Evolutionary conservation across 2,888 invertebrate genomes (phyloP).

Genomic region (Rhyacophila evoluta): DNA sequence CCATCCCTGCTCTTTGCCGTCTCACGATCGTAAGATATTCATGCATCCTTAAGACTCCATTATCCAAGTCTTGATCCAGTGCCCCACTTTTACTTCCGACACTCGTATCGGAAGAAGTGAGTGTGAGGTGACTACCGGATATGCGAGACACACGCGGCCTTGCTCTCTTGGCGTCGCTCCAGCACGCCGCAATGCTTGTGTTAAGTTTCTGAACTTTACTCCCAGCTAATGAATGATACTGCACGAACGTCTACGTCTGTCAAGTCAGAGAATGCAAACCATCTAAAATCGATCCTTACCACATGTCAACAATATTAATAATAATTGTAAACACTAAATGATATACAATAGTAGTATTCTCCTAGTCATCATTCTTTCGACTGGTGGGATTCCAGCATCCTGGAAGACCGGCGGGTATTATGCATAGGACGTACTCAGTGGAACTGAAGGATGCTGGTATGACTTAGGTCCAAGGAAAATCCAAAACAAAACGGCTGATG

Average conservation of each 20-base stretch:
- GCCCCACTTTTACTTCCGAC: slow-evolving; percentile 18
- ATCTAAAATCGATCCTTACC: neutral
- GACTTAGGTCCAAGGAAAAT: too few relatives aligned
- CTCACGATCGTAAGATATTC: neutral
- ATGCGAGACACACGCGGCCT: slow-evolving; percentile 16
- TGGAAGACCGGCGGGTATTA: too few relatives aligned
- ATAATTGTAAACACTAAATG: too few relatives aligned
- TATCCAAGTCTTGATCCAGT: neutral
- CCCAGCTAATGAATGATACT: neutral
- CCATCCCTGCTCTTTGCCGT: neutral
- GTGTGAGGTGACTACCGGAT: neutral
- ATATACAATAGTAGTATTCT: too few relatives aligned
- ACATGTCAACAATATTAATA: too few relatives aligned
- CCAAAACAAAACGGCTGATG: too few relatives aligned
- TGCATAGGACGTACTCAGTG: too few relatives aligned
- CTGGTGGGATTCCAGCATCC: too few relatives aligned
- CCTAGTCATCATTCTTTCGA: too few relatives aligned
- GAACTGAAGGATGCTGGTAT: too few relatives aligned
- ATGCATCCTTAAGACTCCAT: neutral
- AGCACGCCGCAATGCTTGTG: neutral
- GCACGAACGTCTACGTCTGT: neutral
- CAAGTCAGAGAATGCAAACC: neutral
- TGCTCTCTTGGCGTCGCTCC: neutral
- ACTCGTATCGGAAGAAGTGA: neutral
- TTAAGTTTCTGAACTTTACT: neutral